Percentiles rank a stretch among this genome's conserved stretches.
Conservation (phyloP, 2,797 vertebrate genomes). For the Threskiornis aethiopicus region DNA sequence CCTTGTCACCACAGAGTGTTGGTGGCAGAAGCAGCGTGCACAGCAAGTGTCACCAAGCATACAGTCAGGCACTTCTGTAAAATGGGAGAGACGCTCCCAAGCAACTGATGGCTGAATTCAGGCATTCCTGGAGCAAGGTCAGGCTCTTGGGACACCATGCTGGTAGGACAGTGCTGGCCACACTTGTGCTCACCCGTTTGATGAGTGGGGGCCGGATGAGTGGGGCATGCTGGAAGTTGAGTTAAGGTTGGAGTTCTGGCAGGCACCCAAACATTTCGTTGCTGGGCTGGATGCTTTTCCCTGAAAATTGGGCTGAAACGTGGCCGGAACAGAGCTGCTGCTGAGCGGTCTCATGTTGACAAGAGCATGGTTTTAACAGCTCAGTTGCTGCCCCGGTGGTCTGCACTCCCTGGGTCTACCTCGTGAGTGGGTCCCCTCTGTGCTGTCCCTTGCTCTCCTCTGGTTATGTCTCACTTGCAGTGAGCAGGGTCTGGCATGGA, state of each 20-base stretch:
- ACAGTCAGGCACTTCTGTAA: background rate
- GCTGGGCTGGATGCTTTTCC: background rate
- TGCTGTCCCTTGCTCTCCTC: background rate
- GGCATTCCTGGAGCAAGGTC: background rate
- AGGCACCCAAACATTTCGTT: background rate
- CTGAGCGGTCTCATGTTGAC: rapidly evolving
- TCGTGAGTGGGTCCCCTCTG: background rate
- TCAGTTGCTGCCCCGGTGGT: background rate
- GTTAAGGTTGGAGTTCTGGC: background rate
- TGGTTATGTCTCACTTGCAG: background rate
- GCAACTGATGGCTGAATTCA: background rate
- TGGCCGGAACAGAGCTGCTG: background rate
- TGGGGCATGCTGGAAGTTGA: background rate
- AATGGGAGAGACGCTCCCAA: background rate
- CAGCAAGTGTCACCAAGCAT: rapidly evolving
- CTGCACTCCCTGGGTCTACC: background rate
- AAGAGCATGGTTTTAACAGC: background rate
- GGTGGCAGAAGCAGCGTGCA: background rate
- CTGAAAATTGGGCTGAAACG: background rate
- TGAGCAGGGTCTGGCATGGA: background rate
- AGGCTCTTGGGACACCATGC: background rate
- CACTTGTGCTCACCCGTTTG: background rate
- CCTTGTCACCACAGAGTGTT: background rate
- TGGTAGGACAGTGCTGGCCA: background rate
- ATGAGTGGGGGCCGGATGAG: background rate